Evolutionary conservation across 2,888 invertebrate genomes (phyloP).

Genomic region (Watsonalla cultraria): DNA sequence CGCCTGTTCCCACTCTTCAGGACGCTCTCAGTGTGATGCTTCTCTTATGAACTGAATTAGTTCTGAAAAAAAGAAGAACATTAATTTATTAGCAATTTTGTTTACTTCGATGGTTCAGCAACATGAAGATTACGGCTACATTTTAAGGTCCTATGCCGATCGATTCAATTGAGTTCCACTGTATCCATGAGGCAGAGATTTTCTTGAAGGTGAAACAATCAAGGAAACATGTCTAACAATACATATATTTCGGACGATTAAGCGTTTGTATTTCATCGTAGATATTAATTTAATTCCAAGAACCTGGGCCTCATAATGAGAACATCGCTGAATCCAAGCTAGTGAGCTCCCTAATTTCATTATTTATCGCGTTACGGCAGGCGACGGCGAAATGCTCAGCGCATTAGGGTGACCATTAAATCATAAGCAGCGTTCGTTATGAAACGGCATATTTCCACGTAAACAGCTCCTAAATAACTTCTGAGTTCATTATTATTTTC

Average conservation of each 20-base stretch:
- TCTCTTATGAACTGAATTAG: neutral
- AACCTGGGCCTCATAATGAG: constrained; percentile 17
- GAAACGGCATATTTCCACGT: constrained; percentile 54
- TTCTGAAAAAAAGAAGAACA: too few relatives aligned
- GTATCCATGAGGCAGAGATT: too few relatives aligned
- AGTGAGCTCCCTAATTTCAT: constrained; percentile 46
- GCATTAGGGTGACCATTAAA: constrained; percentile 39
- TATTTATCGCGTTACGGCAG: constrained; percentile 48
- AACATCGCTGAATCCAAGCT: constrained; percentile 16
- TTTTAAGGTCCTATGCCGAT: too few relatives aligned
- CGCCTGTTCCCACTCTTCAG: constrained; percentile 8
- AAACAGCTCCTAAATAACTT: constrained; percentile 19
- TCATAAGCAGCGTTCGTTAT: constrained; percentile 58
- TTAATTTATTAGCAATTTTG: too few relatives aligned
- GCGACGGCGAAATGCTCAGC: constrained; percentile 48
- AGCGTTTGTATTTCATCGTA: too few relatives aligned
- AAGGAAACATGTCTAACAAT: too few relatives aligned
- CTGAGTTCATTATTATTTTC: neutral
- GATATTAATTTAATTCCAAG: too few relatives aligned
- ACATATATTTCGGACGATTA: too few relatives aligned
- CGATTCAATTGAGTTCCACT: too few relatives aligned
- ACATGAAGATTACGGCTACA: too few relatives aligned
- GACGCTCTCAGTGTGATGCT: neutral
- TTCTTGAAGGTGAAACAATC: too few relatives aligned
- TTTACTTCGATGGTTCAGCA: too few relatives aligned